These are phyloP conservation scores for Meloidogyne hapla DNA, from an alignment of 1,140 invertebrate genomes.

Conservation along the genomic window DNA sequence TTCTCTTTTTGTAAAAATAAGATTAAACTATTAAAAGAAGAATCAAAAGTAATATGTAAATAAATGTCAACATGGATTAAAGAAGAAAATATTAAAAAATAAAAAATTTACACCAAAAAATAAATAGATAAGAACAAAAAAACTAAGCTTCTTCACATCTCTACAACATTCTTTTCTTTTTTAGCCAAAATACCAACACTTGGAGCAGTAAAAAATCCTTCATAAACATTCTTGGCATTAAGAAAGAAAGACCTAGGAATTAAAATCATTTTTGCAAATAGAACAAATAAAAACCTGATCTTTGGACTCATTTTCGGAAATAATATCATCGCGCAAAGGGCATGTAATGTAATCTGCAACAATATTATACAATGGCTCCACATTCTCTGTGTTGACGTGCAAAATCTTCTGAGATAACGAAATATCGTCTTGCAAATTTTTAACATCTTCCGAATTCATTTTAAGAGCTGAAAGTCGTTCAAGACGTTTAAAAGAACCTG, in stretches of 20 bases:
- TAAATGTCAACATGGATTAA: neutral
- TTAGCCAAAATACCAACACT: conserved; percentile 13
- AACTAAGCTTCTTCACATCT: neutral
- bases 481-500: neutral
- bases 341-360: conserved; percentile 17
- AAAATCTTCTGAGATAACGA: conserved; percentile 15
- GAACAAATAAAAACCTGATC: conserved; percentile 16
- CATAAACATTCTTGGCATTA: conserved; percentile 14
- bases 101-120: neutral
- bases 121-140: neutral
- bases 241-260: neutral
- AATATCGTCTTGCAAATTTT: conserved; percentile 17
- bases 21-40: neutral
- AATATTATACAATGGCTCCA: conserved; percentile 10
- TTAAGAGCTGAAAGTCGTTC: conserved; percentile 20
- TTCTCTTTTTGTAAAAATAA: neutral
- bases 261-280: too few relatives aligned
- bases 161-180: neutral
- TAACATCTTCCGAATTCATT: neutral
- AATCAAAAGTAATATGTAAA: neutral
- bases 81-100: neutral
- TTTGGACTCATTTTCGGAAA: neutral
- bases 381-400: conserved; percentile 8
- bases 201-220: conserved; percentile 25
- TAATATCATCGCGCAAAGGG: conserved; percentile 10